Conservation (phyloP, 2,113 vertebrate species). For the Aptenodytes forsteri region DNA sequence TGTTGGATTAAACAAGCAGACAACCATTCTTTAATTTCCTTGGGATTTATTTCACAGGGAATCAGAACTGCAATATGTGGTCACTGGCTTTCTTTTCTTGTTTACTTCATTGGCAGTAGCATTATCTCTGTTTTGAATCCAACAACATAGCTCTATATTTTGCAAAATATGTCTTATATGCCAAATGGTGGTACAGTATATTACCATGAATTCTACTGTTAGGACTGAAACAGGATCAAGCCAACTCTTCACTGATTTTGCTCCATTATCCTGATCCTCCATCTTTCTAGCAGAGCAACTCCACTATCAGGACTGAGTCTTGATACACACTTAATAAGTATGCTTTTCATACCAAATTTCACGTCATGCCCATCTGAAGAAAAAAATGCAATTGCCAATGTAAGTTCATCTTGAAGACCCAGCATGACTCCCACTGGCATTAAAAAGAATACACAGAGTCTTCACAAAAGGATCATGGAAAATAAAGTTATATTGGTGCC, state of each 20-base stretch:
- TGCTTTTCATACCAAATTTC: neutral
- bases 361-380: neutral
- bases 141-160: neutral
- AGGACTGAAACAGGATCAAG: neutral
- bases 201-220: neutral
- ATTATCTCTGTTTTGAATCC: neutral
- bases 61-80: neutral
- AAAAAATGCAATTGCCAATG: neutral
- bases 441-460: neutral
- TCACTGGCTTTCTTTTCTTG: neutral
- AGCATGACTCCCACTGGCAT: neutral
- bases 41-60: neutral
- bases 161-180: neutral
- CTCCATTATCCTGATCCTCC: neutral
- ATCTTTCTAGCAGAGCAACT: neutral
- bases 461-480: neutral
- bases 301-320: neutral
- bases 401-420: neutral
- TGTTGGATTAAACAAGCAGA: neutral
- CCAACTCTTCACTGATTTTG: neutral
- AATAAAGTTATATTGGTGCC: neutral
- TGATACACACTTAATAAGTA: neutral
- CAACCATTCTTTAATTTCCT: neutral
- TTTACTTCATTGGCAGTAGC: neutral
- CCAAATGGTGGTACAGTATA: neutral